Evolutionary conservation across 2,797 vertebrate genomes (phyloP).

Genomic region (Moxostoma hubbsi): DNA sequence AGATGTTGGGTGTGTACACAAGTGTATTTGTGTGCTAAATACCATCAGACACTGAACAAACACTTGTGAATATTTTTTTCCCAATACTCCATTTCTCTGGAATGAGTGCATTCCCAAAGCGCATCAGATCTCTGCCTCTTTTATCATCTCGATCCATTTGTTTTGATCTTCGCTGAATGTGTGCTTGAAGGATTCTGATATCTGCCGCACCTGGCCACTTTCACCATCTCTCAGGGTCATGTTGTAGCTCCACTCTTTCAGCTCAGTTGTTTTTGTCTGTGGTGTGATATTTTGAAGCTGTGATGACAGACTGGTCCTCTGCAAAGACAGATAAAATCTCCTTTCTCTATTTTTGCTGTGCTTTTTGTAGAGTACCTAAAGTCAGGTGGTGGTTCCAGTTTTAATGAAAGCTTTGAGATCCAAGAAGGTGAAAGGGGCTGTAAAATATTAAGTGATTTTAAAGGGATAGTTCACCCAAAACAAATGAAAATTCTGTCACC

Average conservation of each 20-base stretch:
- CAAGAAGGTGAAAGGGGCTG: not conserved
- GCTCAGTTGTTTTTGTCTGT: slow-evolving; percentile 36
- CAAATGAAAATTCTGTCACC: not conserved
- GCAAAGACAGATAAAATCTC: slow-evolving; percentile 14
- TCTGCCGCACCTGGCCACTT: slow-evolving; percentile 45
- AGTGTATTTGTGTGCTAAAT: slow-evolving; percentile 23
- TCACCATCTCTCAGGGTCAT: slow-evolving; percentile 41
- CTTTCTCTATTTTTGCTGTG: slow-evolving; percentile 4
- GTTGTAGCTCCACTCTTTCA: slow-evolving; percentile 40
- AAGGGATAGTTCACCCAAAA: slow-evolving; percentile 4
- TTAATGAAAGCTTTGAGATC: slow-evolving; percentile 25
- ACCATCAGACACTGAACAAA: slow-evolving; percentile 44
- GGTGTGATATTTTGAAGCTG: slow-evolving; percentile 47
- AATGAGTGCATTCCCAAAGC: slow-evolving; percentile 26
- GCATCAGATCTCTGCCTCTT: slow-evolving; percentile 40
- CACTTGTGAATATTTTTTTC: slow-evolving; percentile 48
- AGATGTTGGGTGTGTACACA: slow-evolving; percentile 38
- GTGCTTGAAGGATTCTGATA: slow-evolving; percentile 18
- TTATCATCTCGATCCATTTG: slow-evolving; percentile 20
- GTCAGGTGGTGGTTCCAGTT: not conserved
- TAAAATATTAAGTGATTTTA: slow-evolving; percentile 3
- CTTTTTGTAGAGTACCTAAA: not conserved
- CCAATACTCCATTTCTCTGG: slow-evolving; percentile 26
- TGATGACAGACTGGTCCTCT: slow-evolving; percentile 48
- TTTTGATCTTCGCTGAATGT: slow-evolving; percentile 22